A percentile compares a stretch with the other conserved stretches of the same genome.
Evolutionary conservation across 2,797 vertebrate genomes (phyloP).

Genomic region (Sebastes cheni): DNA sequence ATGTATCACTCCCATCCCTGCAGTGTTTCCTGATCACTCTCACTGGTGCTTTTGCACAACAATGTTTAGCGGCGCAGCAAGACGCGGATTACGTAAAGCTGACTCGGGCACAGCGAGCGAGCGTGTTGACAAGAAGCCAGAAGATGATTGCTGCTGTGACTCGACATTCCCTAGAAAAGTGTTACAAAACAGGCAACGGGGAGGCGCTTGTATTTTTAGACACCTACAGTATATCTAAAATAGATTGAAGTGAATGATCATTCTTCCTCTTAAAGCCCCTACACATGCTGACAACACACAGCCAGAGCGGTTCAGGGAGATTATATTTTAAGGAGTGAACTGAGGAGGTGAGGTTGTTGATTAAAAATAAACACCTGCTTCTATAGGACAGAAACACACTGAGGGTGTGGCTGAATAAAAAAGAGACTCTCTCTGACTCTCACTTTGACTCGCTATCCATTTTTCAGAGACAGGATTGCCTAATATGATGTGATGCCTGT

Average conservation of each 20-base stretch:
- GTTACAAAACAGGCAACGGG: slow-evolving; percentile 14
- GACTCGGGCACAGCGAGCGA: not conserved
- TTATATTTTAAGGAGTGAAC: slow-evolving; percentile 24
- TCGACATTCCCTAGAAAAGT: slow-evolving; percentile 20
- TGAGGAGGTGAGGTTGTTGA: slow-evolving; percentile 47
- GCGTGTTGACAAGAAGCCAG: slow-evolving; percentile 24
- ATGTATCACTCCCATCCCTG: not conserved
- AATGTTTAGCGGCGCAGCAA: slow-evolving; percentile 21
- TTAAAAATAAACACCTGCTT: slow-evolving; percentile 71
- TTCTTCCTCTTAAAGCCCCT: not conserved
- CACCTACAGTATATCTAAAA: not conserved
- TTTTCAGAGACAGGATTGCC: not conserved
- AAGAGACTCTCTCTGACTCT: not conserved
- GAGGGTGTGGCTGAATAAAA: not conserved
- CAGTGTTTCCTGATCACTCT: not conserved
- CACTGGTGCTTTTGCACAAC: not conserved
- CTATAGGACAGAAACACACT: not conserved
- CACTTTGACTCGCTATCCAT: not conserved
- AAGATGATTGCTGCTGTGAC: slow-evolving; percentile 19
- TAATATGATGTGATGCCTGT: slow-evolving; percentile 17
- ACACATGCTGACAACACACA: slow-evolving; percentile 2
- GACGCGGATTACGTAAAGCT: slow-evolving; percentile 34
- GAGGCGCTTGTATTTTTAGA: slow-evolving; percentile 43
- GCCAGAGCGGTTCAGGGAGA: not conserved
- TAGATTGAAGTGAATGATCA: not conserved